Base-by-base conservation (phyloP, 2,113 vertebrate genomes). In the Otolemur garnettii region DNA sequence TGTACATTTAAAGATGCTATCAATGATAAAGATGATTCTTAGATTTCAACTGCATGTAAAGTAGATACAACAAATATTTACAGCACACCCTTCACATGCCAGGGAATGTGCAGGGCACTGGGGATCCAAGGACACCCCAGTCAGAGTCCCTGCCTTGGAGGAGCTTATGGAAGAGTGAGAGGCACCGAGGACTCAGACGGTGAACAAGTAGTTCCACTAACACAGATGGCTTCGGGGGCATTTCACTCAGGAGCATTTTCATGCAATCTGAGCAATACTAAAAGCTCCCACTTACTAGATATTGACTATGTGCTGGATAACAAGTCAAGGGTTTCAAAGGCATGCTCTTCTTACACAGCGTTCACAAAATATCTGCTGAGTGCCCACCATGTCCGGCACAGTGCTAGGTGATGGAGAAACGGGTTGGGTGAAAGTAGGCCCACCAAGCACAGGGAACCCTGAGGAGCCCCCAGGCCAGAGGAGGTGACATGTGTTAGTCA, bases 321-420 rank as follows among this genome's bases (percentile, higher is more conserved):
- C 2, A 55, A 57, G 12, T 17, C 3, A 77, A 17, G 4, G 2
- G 1, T 33, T 69, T 85, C 50, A 33, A 62, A 75, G 1, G 2
- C 4, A 22, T 33, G 17, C 22, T 18, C 28, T 50, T n/a, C 28
- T 53, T 42, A 22, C 45, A 59, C 22, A 69, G n/a, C 4, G 2
- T 21, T 64, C 30, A 4, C 26, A 60, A 71, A 28, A 2, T 1
- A 5, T 1, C 8, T 5, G 6, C 1, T 1, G 4, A 55, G 69
- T 4, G 59, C 24, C 7, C 5, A 24, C 11, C 28, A 5, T 3
- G n/a, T 22, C 10, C 42, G 75, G 60, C 18, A 15, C 10, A 3
- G 7, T 4, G 5, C 17, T 35, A 4, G 12, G 60, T 55, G 33
- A 24, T 50, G 6, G 59, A 50, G 74, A 59, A 71, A 55, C 0